phyloP scores from a whole-genome alignment of 2,797 vertebrate genomes.

The Ambastaia sidthimunki region DNA sequence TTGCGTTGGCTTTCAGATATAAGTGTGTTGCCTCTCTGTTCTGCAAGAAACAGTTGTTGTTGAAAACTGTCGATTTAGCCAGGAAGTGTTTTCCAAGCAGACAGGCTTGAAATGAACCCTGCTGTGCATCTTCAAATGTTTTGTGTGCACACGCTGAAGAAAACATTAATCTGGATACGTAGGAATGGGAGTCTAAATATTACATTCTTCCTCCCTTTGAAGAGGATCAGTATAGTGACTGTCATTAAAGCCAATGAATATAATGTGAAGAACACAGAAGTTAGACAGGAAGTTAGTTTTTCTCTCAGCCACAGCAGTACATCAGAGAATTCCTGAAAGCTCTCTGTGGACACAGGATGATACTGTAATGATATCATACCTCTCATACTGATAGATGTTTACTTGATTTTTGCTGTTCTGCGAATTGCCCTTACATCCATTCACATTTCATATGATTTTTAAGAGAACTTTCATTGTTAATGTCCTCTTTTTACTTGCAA shows the following conservation, averaged over 20 bases:
- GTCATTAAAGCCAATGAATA: constrained; percentile 41
- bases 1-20: constrained; percentile 1
- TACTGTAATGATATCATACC: constrained; percentile 29
- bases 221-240: constrained; percentile 48
- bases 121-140: constrained; percentile 41
- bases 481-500: not conserved
- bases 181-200: constrained; percentile 21
- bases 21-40: not conserved
- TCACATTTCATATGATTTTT: not conserved
- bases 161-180: constrained; percentile 4
- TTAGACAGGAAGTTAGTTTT: constrained; percentile 41
- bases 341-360: constrained; percentile 42
- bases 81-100: constrained; percentile 45
- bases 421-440: not conserved
- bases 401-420: constrained; percentile 19
- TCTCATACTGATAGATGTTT: constrained; percentile 45
- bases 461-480: not conserved
- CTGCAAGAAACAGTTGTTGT: constrained; percentile 18
- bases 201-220: constrained; percentile 42
- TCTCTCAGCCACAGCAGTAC: constrained; percentile 53
- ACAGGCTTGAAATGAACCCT: constrained; percentile 50
- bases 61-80: constrained; percentile 32
- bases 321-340: constrained; percentile 55
- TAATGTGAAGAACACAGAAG: not conserved
- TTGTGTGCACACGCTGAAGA: constrained; percentile 14